Conservation (phyloP, 2,888 invertebrate species). For the Nemotelus pantherinus region DNA sequence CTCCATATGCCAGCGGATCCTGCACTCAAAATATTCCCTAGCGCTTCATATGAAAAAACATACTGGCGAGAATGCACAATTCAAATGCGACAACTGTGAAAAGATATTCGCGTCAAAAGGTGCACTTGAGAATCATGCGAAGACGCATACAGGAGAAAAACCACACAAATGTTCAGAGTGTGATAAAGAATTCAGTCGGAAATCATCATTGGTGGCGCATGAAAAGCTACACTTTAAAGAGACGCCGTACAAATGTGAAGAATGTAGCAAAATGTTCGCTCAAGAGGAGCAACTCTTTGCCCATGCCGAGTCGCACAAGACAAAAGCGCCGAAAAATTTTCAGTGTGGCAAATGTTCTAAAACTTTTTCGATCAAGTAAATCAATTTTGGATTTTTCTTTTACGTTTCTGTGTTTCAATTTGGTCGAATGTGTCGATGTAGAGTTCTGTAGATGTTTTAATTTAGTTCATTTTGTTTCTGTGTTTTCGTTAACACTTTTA, state of each 20-base stretch:
- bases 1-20: conserved; percentile 55
- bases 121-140: conserved; percentile 46
- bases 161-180: conserved; percentile 50
- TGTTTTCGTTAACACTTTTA: too few species aligned
- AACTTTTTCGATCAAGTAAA: conserved; percentile 59
- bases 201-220: conserved; percentile 48
- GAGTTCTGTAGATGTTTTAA: too few species aligned
- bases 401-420: conserved; percentile 4
- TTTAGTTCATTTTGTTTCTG: too few species aligned
- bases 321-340: conserved; percentile 51
- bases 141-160: conserved; percentile 51
- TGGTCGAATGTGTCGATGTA: background rate
- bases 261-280: conserved; percentile 48
- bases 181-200: conserved; percentile 49
- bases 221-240: conserved; percentile 48
- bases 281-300: conserved; percentile 63
- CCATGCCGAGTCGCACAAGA: conserved; percentile 48
- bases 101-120: conserved; percentile 48
- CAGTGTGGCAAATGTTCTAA: conserved; percentile 59
- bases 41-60: conserved; percentile 58
- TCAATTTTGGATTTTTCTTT: conserved; percentile 5
- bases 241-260: conserved; percentile 49
- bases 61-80: conserved; percentile 58
- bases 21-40: conserved; percentile 55
- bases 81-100: conserved; percentile 58